These are phyloP conservation scores for Clarias batrachus DNA, from an alignment of 2,113 vertebrate genomes.

Conservation along the genomic window DNA sequence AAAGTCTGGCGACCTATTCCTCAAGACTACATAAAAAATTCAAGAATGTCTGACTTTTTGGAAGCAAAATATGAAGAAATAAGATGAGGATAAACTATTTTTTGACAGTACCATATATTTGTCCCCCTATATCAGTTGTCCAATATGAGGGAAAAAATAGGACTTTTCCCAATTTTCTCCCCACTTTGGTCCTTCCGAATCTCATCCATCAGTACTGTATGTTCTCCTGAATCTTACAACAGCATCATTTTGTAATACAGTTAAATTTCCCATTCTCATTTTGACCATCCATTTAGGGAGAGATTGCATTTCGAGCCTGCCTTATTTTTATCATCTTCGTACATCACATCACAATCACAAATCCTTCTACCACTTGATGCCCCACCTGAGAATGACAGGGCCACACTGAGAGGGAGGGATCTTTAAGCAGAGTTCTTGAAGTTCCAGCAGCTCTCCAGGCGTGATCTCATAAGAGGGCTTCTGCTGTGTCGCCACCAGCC, in stretches of 20 bases:
- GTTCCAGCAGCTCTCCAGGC: slow-evolving; percentile 55
- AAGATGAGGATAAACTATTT: too few species aligned
- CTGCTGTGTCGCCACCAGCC: slow-evolving; percentile 49
- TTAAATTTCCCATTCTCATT: background rate
- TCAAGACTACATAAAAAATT: too few species aligned
- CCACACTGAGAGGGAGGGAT: slow-evolving; percentile 59
- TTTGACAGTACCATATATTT: background rate
- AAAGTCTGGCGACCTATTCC: too few species aligned
- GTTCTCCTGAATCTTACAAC: background rate
- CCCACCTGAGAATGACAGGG: slow-evolving; percentile 58
- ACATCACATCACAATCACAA: background rate
- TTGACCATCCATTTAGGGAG: too few species aligned
- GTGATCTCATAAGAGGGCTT: slow-evolving; percentile 45
- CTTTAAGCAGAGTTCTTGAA: slow-evolving; percentile 57
- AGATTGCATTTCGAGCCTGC: background rate
- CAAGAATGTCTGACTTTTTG: too few species aligned
- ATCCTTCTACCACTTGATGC: background rate
- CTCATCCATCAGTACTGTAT: background rate
- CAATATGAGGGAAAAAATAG: background rate
- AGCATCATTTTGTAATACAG: background rate
- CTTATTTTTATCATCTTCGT: background rate
- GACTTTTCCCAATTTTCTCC: background rate
- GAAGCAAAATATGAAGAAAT: too few species aligned
- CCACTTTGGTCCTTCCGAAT: background rate
- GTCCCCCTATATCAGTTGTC: background rate